phyloP scores from a whole-genome alignment of 2,797 vertebrate species.

The Eidolon dupreanum region DNA sequence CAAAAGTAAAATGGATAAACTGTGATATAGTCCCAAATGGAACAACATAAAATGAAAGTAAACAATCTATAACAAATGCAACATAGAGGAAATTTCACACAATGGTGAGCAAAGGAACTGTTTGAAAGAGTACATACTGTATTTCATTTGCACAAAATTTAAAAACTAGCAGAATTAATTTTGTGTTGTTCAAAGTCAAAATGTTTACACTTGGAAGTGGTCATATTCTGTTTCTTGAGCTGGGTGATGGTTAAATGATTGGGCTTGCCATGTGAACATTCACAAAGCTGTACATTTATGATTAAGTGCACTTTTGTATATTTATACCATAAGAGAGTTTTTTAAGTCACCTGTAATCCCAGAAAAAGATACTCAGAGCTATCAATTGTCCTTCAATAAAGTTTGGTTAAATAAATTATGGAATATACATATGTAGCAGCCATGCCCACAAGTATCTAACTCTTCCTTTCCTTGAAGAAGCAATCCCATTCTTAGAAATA shows the following conservation, averaged over 20 bases:
- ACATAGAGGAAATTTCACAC: neutral
- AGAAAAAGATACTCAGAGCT: neutral
- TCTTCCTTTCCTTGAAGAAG: neutral
- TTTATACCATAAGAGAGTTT: neutral
- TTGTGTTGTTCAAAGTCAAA: neutral
- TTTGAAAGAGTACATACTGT: neutral
- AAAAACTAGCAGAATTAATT: neutral
- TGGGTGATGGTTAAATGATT: neutral
- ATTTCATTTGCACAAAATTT: neutral
- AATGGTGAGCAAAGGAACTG: neutral
- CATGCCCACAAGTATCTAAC: neutral
- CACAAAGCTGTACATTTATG: neutral
- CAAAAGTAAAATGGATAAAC: neutral
- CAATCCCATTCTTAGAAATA: neutral
- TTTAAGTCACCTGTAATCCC: neutral
- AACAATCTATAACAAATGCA: neutral
- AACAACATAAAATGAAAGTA: neutral
- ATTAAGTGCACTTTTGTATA: neutral
- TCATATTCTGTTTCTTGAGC: neutral
- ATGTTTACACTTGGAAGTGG: neutral
- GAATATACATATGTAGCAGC: neutral
- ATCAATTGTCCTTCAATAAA: neutral
- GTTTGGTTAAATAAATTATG: neutral
- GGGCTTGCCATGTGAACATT: neutral
- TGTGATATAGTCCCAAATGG: neutral